These are phyloP conservation scores for Dissostichus mawsoni DNA, from an alignment of 2,113 vertebrate species.

Conservation along the genomic window DNA sequence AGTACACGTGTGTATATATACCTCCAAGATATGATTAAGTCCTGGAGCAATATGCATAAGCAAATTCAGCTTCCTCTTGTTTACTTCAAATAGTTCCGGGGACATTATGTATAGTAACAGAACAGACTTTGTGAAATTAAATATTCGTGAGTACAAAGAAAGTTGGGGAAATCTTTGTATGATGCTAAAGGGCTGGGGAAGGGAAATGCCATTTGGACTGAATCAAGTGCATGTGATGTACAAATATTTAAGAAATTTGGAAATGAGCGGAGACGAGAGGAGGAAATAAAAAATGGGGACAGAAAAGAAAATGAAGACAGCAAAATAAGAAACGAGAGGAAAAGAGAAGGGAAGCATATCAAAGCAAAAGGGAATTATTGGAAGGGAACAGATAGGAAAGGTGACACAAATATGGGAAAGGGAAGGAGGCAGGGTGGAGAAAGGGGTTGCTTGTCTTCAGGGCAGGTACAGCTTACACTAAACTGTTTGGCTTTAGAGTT, in stretches of 20 bases:
- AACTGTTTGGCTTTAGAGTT: slow-evolving; percentile 81
- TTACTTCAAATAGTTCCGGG: slow-evolving; percentile 72
- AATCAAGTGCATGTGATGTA: background rate
- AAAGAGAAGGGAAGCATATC: background rate
- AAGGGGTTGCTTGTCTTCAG: slow-evolving; percentile 70
- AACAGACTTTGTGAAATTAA: slow-evolving; percentile 51
- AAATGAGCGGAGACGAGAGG: background rate
- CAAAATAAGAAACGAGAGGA: background rate
- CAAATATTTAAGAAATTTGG: slow-evolving; percentile 17
- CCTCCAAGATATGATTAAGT: slow-evolving; percentile 78
- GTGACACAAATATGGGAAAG: slow-evolving; percentile 9
- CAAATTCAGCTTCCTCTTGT: slow-evolving; percentile 75
- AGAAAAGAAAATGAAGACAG: background rate
- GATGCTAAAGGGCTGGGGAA: slow-evolving; percentile 44
- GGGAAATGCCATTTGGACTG: slow-evolving; percentile 8
- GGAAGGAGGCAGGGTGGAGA: slow-evolving; percentile 52
- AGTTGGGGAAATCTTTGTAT: slow-evolving; percentile 48
- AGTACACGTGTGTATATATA: slow-evolving; percentile 40
- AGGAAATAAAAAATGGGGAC: slow-evolving; percentile 6
- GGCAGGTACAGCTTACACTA: slow-evolving; percentile 77
- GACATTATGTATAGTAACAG: slow-evolving; percentile 52
- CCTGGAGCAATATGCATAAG: slow-evolving; percentile 57
- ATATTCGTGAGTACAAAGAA: slow-evolving; percentile 59
- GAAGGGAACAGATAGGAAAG: background rate
- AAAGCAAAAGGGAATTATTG: background rate